Evolutionary conservation across 2,888 invertebrate species (phyloP).

Genomic region (Prionchulus punctatus): DNA sequence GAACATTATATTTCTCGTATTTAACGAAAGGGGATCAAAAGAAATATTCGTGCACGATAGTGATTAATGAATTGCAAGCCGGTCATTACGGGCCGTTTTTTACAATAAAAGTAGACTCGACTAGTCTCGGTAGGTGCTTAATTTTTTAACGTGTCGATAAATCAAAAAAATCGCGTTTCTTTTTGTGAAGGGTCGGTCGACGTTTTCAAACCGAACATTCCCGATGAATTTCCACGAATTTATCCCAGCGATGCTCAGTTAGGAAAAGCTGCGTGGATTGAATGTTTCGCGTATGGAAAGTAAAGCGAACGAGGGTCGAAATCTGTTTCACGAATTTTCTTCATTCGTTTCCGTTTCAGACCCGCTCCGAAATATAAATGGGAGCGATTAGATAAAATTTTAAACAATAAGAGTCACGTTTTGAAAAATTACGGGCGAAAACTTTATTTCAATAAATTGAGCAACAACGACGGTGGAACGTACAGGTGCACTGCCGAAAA

Average conservation of each 20-base stretch:
- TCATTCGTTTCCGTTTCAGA: not conserved
- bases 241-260: conserved; percentile 23
- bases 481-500: conserved; percentile 9
- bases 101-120: conserved; percentile 15
- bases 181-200: not conserved
- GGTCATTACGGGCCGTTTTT: conserved; percentile 31
- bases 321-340: not conserved
- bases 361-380: not conserved
- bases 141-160: not conserved
- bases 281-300: conserved; percentile 30
- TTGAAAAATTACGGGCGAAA: not conserved
- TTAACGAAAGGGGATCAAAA: conserved; percentile 20
- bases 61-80: conserved; percentile 21
- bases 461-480: not conserved
- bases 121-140: not conserved
- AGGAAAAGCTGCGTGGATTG: conserved; percentile 24
- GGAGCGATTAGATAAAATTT: not conserved
- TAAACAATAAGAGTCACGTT: not conserved
- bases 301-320: conserved; percentile 14
- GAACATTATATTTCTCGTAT: conserved; percentile 25
- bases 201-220: conserved; percentile 20
- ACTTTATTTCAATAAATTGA: not conserved
- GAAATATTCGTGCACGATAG: conserved; percentile 27
- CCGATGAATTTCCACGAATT: conserved; percentile 22
- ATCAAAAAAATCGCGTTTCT: not conserved